Base-by-base conservation (phyloP, 2,797 vertebrate genomes). In the Botia kubotai region DNA sequence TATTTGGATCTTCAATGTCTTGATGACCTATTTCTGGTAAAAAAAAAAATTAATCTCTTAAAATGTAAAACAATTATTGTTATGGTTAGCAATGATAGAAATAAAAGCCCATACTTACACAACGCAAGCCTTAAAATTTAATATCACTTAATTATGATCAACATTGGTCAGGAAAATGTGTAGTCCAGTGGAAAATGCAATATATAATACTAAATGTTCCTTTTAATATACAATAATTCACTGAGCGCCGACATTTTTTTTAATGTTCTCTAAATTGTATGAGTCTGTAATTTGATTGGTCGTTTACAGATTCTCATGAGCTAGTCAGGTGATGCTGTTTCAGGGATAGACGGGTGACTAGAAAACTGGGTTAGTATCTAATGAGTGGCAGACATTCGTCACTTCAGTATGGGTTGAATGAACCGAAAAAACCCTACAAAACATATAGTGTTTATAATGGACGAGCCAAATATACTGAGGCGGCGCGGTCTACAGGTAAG, bases 401-500 rank as follows among this genome's bases (percentile, higher is more conserved):
- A 12, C n/a, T 23, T 10, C 13, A 48, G n/a, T 1, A 90, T 89
- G 89, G 84, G 79, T 79, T 90, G 87, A 91, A 43, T 71, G n/a
- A 82, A 63, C 86, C 66, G 48, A 7, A 33, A 17, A 2, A 80
- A 72, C 19, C 16, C 53, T 39, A 71, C 33, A 23, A 33, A 69
- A 60, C 2, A 26, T 73, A 65, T 71, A 84, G 72, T 83, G 72
- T 67, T 71, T 10, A 82, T 75, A 75, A 93, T 94, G 93, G 92
- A 92, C 55, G 92, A 93, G 82, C 93, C 93, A 75, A 94, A 94
- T 69, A 93, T 94, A 85, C 85, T 94, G 75, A 92, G 93, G 83
- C 93, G 93, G 57, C 93, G 93, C 26, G 93, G 93, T 80, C 89
- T 94, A 2, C 93, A 93, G 93, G 93, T 94, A 93, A 87, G 76